A percentile compares a stretch with the other conserved stretches of the same genome.
Conservation (phyloP, 2,113 vertebrate species). For the Callorhinus ursinus region DNA sequence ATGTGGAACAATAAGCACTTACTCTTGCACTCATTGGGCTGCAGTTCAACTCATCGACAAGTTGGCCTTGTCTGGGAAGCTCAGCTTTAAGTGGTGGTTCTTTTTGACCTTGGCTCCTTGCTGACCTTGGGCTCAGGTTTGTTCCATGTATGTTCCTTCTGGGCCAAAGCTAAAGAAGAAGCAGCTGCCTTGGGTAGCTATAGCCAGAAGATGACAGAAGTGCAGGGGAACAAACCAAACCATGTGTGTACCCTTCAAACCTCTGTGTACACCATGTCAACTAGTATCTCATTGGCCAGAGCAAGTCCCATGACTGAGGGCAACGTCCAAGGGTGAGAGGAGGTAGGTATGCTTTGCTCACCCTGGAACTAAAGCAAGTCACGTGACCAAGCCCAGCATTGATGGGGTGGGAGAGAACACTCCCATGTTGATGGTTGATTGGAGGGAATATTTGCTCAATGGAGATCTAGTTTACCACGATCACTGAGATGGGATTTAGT, state of each 20-base stretch:
- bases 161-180: neutral
- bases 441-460: neutral
- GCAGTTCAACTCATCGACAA: neutral
- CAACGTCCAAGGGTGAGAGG: neutral
- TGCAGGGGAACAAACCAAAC: neutral
- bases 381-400: neutral
- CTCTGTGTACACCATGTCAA: neutral
- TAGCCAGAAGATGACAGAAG: neutral
- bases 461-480: neutral
- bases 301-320: neutral
- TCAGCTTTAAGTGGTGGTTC: neutral
- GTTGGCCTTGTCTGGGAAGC: neutral
- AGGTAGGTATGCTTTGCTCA: neutral
- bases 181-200: neutral
- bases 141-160: neutral
- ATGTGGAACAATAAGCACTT: neutral
- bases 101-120: neutral
- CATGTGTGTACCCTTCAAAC: neutral
- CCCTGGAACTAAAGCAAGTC: neutral
- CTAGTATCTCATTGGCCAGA: neutral
- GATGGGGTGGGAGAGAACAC: neutral
- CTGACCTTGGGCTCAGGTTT: neutral
- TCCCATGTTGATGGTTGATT: neutral
- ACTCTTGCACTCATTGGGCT: neutral
- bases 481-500: neutral